Percentiles rank a stretch among this genome's conserved stretches.
Evolutionary conservation across 2,888 invertebrate genomes (phyloP).

Genomic region (Hydraecia micacea): DNA sequence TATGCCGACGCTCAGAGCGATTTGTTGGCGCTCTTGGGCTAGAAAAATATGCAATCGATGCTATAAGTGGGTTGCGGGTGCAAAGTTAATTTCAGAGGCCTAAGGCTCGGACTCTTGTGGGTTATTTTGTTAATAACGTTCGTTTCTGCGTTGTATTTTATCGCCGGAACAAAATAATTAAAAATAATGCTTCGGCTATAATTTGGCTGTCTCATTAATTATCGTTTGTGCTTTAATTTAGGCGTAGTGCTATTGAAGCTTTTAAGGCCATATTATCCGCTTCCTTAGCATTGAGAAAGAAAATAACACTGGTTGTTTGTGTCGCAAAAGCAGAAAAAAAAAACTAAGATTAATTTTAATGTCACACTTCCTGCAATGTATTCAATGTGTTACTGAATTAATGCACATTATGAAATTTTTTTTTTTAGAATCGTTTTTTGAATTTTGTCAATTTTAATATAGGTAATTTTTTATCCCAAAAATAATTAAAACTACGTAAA

Average conservation of each 20-base stretch:
- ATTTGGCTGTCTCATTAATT: slow-evolving; percentile 1
- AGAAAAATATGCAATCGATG: slow-evolving; percentile 65
- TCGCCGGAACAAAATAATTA: not conserved
- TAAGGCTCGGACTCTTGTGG: not conserved
- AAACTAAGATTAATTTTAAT: not conserved
- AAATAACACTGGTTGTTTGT: not conserved
- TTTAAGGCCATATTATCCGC: not conserved
- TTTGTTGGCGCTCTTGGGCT: slow-evolving; percentile 65
- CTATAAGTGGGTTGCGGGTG: slow-evolving; percentile 46
- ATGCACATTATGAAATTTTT: not conserved
- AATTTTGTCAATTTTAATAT: not conserved
- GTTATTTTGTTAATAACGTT: not conserved
- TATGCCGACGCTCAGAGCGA: slow-evolving; percentile 68
- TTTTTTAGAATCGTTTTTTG: not conserved
- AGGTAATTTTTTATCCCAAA: not conserved
- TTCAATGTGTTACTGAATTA: not conserved
- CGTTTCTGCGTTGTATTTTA: not conserved
- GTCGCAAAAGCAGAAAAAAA: not conserved
- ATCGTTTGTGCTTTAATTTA: not conserved
- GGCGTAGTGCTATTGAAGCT: not conserved
- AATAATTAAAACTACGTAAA: not conserved
- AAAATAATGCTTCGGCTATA: not conserved
- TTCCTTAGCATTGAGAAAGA: no score
- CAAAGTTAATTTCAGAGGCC: slow-evolving; percentile 48
- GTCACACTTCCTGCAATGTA: not conserved